Percentiles rank a stretch among this genome's conserved stretches.
Conservation (phyloP, 2,113 vertebrate species). For the Australoheros scitulus region DNA sequence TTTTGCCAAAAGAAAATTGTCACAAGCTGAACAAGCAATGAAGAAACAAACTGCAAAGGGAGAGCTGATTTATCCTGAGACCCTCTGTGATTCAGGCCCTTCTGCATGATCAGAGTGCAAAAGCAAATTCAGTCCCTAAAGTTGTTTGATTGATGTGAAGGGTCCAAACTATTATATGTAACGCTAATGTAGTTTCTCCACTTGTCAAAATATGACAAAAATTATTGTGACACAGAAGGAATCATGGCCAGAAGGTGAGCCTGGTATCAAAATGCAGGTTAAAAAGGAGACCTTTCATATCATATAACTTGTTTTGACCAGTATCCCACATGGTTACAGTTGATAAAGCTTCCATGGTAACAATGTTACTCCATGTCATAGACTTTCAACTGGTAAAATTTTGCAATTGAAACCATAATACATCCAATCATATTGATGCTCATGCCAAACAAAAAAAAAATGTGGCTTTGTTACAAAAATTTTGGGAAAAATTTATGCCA, state of each 20-base stretch:
- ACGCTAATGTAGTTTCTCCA: neutral
- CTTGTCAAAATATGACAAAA: neutral
- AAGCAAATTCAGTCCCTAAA: neutral
- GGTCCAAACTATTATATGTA: neutral
- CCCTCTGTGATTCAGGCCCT: neutral
- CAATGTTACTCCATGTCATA: too few relatives aligned
- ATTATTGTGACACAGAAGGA: too few relatives aligned
- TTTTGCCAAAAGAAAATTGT: neutral
- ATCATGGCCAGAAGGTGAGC: neutral
- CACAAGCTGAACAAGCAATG: neutral
- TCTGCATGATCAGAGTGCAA: neutral
- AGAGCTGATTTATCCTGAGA: neutral
- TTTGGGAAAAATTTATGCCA: too few relatives aligned
- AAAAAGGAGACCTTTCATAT: neutral
- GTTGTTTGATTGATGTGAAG: neutral
- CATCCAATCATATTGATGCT: neutral
- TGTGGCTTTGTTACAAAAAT: neutral
- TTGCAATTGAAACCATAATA: neutral
- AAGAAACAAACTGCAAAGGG: neutral
- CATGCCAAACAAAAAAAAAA: neutral
- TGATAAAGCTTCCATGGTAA: too few relatives aligned
- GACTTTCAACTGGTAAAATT: neutral
- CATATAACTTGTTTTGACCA: too few relatives aligned
- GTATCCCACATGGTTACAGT: too few relatives aligned
- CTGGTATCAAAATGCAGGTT: fast-evolving